Percentiles rank a stretch among this genome's conserved stretches.
These are phyloP conservation scores for Sakesphorus luctuosus DNA, from an alignment of 2,113 vertebrate species.

Conservation along the genomic window DNA sequence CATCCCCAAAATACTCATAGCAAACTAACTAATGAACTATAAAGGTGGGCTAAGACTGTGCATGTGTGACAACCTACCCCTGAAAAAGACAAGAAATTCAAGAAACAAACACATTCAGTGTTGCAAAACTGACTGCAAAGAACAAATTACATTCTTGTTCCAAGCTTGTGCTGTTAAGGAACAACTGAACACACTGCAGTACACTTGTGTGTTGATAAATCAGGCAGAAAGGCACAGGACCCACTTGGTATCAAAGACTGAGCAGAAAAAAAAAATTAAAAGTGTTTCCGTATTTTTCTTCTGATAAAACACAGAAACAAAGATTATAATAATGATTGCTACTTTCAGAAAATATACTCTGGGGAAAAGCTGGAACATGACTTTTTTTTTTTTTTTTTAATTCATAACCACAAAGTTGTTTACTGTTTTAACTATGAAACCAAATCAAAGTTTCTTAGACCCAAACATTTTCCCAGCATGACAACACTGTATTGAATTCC, in stretches of 20 bases:
- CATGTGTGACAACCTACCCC: fast-evolving
- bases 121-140: background rate
- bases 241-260: background rate
- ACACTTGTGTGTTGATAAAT: background rate
- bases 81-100: background rate
- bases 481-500: background rate
- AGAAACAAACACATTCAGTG: background rate
- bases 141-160: background rate
- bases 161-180: background rate
- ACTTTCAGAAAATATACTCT: background rate
- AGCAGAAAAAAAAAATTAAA: background rate
- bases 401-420: background rate
- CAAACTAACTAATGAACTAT: background rate
- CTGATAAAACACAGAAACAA: background rate
- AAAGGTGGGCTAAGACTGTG: background rate
- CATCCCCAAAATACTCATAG: background rate
- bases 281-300: background rate
- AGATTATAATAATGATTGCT: fast-evolving
- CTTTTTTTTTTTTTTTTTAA: background rate
- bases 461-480: background rate
- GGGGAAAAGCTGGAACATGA: background rate
- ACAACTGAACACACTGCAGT: background rate
- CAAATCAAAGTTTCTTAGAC: background rate
- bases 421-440: background rate
- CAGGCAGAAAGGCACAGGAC: background rate